Evolutionary conservation across 2,113 vertebrate species (phyloP).

Genomic region (Elephantulus edwardii): DNA sequence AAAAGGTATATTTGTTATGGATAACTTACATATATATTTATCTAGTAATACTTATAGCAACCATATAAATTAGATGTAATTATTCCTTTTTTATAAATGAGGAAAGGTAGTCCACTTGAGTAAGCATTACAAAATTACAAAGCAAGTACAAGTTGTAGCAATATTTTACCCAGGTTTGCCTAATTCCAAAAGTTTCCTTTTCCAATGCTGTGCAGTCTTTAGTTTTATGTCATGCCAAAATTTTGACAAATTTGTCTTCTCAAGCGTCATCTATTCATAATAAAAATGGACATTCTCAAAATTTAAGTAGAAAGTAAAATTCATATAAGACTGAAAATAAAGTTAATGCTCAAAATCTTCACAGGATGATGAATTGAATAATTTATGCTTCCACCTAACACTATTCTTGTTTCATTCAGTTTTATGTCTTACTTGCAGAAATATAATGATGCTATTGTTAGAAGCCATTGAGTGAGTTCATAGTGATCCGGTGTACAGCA

Average conservation of each 20-base stretch:
- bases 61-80: background rate
- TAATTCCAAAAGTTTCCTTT: conserved; percentile 22
- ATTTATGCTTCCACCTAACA: background rate
- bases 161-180: background rate
- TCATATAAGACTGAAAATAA: background rate
- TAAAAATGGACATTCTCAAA: conserved; percentile 34
- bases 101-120: background rate
- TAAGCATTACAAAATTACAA: background rate
- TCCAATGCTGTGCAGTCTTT: background rate
- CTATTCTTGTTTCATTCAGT: background rate
- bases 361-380: background rate
- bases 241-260: background rate
- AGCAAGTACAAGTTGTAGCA: background rate
- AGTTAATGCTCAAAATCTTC: conserved; percentile 7
- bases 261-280: background rate
- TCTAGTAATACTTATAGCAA: background rate
- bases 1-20: background rate
- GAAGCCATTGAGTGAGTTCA: background rate
- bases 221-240: background rate
- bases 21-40: background rate
- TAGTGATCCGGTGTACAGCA: too few species aligned
- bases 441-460: background rate
- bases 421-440: background rate
- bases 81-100: background rate
- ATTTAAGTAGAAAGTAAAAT: background rate